Evolutionary conservation across 2,797 vertebrate genomes (phyloP), one percentile per base, ranked within the genome.

Genomic region (Eupleurogrammus muticus): DNA sequence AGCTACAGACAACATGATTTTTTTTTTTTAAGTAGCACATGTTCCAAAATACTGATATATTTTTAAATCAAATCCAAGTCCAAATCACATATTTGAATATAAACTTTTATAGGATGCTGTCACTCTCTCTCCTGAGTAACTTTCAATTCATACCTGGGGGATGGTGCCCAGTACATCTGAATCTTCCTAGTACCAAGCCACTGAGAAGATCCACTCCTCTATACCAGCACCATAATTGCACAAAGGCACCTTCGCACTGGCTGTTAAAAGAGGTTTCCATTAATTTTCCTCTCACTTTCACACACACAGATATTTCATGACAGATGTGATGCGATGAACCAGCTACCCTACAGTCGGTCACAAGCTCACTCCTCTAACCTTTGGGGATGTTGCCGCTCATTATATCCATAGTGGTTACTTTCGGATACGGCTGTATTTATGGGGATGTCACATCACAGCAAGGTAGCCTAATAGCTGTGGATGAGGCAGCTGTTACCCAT

Each of bases 401-500:
- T 55, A 46, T 11, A 44, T 48, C 21, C 55, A 53, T 8, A 49
- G 64, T 32, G 34, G 49, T 71, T 77, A 66, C 70, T 75, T 82
- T 75, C 66, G 64, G 57, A 81, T 55, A 50, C 19, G 11, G 34
- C 51, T 36, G 13, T 63, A 64, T 75, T 63, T 71, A 17, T 56
- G 79, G 13, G 60, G 52, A 46, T 36, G 71, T 85, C 83, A 60
- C 69, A 66, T 85, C 82, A 70, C 63, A 77, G 66, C 70, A 58
- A 82, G 81, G 82, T 85, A 77, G 84, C 68, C 68, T 85, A 66
- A 80, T 72, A 81, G 77, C 54, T 51, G 73, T 42, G 70, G 82
- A 88, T 79, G 83, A 73, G 76, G 70, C 88, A 92, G 87, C 89
- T 90, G 92, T 80, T 81, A 58, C 53, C 68, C 66, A 65, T 62